Percentiles rank a stretch among this genome's conserved stretches.
phyloP scores from a whole-genome alignment of 2,113 vertebrate species.

The Perognathus longimembris region DNA sequence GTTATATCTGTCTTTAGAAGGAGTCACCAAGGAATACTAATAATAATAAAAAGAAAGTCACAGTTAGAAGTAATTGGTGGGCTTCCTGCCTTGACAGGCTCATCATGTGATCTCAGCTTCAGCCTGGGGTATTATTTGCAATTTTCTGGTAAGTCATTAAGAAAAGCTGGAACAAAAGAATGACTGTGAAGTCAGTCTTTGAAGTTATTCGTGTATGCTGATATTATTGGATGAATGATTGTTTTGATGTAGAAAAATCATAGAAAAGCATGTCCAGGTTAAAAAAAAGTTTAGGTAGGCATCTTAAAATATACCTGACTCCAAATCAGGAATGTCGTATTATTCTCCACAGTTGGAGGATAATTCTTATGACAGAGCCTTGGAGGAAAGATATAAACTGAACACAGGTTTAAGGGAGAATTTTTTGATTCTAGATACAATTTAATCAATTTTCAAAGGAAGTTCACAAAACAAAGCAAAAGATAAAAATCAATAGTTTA shows the following conservation, averaged over 20 bases:
- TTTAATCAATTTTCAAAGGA: conserved; percentile 41
- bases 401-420: neutral
- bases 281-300: conserved; percentile 35
- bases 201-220: conserved; percentile 38
- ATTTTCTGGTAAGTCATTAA: conserved; percentile 68
- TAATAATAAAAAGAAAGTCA: neutral
- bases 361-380: conserved; percentile 38
- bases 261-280: conserved; percentile 19
- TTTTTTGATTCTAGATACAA: conserved; percentile 21
- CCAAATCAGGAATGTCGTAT: neutral
- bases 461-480: conserved; percentile 28
- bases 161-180: conserved; percentile 65
- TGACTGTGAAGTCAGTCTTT: conserved; percentile 30
- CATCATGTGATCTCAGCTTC: conserved; percentile 61
- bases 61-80: conserved; percentile 63
- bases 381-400: neutral
- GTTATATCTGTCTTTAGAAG: conserved; percentile 49
- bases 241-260: conserved; percentile 67
- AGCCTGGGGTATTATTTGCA: conserved; percentile 53
- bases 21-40: neutral
- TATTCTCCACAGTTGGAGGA: conserved; percentile 47
- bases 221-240: conserved; percentile 43
- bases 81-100: conserved; percentile 33
- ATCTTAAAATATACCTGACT: neutral
- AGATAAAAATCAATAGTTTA: neutral